Conservation (phyloP, 2,113 vertebrate genomes). For the Thoracochromis brauschi region DNA sequence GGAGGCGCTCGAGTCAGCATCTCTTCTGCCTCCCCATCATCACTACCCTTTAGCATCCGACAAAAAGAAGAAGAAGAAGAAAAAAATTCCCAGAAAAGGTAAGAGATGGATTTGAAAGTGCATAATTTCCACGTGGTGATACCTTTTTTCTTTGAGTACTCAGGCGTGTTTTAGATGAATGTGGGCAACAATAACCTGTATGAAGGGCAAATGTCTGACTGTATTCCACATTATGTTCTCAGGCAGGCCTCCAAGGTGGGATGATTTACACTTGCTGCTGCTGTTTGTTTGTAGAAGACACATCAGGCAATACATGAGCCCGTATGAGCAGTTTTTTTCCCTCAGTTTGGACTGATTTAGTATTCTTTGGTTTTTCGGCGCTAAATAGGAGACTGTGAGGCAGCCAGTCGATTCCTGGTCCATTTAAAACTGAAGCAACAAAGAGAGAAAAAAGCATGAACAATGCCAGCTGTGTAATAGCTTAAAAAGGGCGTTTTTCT, state of each 20-base stretch:
- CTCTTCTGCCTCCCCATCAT: slow-evolving; percentile 47
- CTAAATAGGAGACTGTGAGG: neutral
- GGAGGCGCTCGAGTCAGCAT: slow-evolving; percentile 62
- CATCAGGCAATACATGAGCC: neutral
- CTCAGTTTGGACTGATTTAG: neutral
- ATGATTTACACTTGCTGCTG: slow-evolving; percentile 45
- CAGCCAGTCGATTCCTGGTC: neutral
- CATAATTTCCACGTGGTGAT: neutral
- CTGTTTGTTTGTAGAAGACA: neutral
- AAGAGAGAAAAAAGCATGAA: neutral
- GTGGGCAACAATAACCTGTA: neutral
- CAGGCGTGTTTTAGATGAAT: neutral
- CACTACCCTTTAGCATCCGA: slow-evolving; percentile 39
- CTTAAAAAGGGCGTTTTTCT: neutral
- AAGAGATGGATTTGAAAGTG: neutral
- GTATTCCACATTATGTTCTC: slow-evolving; percentile 5
- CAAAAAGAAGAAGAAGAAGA: neutral
- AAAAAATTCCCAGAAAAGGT: slow-evolving; percentile 19
- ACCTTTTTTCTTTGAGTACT: neutral
- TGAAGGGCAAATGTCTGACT: slow-evolving; percentile 13
- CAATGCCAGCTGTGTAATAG: neutral
- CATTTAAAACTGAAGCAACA: neutral
- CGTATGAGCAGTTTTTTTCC: neutral
- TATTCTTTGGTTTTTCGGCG: neutral
- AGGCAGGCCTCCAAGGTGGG: slow-evolving; percentile 18